These are phyloP conservation scores for Echinarachnius parma DNA, from an alignment of 53 echinoderm and acorn worm species.

Conservation along the genomic window DNA sequence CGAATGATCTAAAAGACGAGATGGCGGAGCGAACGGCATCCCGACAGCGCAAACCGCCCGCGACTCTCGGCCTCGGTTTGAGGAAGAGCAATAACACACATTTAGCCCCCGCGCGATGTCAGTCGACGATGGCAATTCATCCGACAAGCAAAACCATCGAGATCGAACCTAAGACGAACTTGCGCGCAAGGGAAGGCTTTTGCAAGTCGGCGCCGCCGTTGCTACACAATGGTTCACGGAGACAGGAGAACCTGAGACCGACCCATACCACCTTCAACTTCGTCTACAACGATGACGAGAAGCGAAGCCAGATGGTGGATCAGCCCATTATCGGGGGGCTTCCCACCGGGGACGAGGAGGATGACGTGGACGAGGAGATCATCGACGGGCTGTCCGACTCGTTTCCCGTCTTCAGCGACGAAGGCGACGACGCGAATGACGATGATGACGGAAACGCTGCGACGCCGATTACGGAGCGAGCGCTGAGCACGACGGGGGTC, in stretches of 20 bases:
- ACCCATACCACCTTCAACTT: conserved; percentile 62
- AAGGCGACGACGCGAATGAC: background rate
- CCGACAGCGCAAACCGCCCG: conserved; percentile 3
- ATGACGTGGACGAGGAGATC: conserved; percentile 5
- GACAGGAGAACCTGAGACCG: conserved; percentile 22
- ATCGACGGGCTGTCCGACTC: conserved; percentile 33
- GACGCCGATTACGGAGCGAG: conserved; percentile 41
- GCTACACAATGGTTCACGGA: conserved; percentile 4
- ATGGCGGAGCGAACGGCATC: conserved; percentile 32
- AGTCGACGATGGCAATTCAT: conserved; percentile 2
- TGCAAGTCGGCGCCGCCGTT: conserved; percentile 38
- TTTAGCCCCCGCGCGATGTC: background rate
- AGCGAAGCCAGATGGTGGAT: conserved; percentile 49
- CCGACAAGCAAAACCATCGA: background rate
- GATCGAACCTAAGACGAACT: background rate
- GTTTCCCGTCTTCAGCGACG: conserved; percentile 41
- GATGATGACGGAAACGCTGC: conserved; percentile 22
- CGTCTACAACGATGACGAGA: conserved; percentile 47
- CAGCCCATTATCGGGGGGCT: conserved; percentile 53
- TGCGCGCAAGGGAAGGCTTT: conserved; percentile 1
- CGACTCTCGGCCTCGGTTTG: background rate
- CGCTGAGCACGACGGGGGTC: conserved; percentile 36
- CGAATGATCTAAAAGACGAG: conserved; percentile 10
- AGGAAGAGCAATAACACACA: background rate
- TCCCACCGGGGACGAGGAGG: conserved; percentile 28